A percentile compares a stretch with the other conserved stretches of the same genome.
Evolutionary conservation across 2,797 vertebrate species (phyloP).

Genomic region (Uromys caudimaculatus): DNA sequence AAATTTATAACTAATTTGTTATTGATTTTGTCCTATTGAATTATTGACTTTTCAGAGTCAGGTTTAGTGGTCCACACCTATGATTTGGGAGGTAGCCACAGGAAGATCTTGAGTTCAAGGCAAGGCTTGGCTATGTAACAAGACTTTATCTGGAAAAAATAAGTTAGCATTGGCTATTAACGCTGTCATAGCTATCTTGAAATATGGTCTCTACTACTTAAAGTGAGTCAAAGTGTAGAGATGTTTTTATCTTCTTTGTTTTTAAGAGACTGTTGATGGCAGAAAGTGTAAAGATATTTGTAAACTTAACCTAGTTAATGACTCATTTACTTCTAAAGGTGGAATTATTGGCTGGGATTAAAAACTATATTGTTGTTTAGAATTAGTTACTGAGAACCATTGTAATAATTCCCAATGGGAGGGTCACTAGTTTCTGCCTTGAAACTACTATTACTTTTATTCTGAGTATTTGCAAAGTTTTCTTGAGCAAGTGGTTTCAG

Average conservation of each 20-base stretch:
- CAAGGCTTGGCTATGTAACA: background rate
- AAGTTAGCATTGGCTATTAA: background rate
- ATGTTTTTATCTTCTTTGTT: background rate
- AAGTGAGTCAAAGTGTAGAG: background rate
- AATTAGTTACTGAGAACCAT: background rate
- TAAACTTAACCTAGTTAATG: background rate
- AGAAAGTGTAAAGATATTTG: background rate
- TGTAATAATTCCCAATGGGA: background rate
- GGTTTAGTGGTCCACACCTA: background rate
- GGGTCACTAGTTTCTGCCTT: background rate
- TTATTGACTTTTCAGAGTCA: background rate
- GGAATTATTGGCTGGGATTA: background rate
- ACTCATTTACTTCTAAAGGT: constrained; percentile 44
- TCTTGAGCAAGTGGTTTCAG: constrained; percentile 4
- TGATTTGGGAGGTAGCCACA: background rate
- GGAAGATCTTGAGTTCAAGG: background rate
- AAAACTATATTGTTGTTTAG: background rate
- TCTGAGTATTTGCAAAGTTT: constrained; percentile 21
- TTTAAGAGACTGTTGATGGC: constrained; percentile 1
- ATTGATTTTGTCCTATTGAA: constrained; percentile 12
- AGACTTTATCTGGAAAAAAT: background rate
- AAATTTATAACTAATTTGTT: background rate
- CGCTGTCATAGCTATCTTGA: background rate
- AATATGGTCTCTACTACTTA: background rate
- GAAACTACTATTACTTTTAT: constrained; percentile 59